A percentile compares a stretch with the other conserved stretches of the same genome.
Evolutionary conservation across 1,140 invertebrate genomes (phyloP).

Genomic region (Telenomus remus): DNA sequence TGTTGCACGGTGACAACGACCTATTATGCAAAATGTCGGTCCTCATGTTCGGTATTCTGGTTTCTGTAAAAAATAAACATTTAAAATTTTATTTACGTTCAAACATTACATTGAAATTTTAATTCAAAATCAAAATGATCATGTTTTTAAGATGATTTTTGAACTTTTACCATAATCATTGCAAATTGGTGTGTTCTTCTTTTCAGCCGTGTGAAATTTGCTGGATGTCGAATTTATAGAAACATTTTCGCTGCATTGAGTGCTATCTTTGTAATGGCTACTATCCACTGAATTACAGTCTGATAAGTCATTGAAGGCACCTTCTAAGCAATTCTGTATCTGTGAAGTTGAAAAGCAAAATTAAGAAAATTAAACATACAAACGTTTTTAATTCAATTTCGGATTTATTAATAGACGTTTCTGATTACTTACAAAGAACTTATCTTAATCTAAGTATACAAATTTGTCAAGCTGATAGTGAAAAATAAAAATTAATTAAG

Average conservation of each 20-base stretch:
- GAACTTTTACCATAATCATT: slow-evolving; percentile 20
- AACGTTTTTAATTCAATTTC: too few species aligned
- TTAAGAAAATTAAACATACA: too few species aligned
- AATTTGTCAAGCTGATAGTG: too few species aligned
- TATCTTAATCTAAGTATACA: too few species aligned
- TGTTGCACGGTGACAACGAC: slow-evolving; percentile 49
- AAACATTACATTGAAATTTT: not conserved
- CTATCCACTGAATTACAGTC: slow-evolving; percentile 68
- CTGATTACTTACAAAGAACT: too few species aligned
- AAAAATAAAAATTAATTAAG: too few species aligned
- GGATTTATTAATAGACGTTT: too few species aligned
- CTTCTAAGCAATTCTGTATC: slow-evolving; percentile 65
- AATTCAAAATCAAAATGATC: too few species aligned
- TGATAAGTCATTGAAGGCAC: slow-evolving; percentile 68
- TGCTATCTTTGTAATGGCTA: slow-evolving; percentile 64
- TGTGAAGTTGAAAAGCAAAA: slow-evolving; percentile 30
- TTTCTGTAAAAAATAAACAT: slow-evolving; percentile 41
- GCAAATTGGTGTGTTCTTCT: slow-evolving; percentile 20
- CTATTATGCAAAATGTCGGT: slow-evolving; percentile 57
- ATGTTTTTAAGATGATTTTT: too few species aligned
- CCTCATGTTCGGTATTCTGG: slow-evolving; percentile 48
- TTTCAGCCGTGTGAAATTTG: slow-evolving; percentile 33
- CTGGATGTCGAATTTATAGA: slow-evolving; percentile 38
- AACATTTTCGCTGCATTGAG: slow-evolving; percentile 53
- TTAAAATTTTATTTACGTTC: slow-evolving; percentile 25